Percentiles rank a stretch among this genome's conserved stretches.
Evolutionary conservation across 2,888 invertebrate species (phyloP).

Genomic region (Hedychridium roseum): DNA sequence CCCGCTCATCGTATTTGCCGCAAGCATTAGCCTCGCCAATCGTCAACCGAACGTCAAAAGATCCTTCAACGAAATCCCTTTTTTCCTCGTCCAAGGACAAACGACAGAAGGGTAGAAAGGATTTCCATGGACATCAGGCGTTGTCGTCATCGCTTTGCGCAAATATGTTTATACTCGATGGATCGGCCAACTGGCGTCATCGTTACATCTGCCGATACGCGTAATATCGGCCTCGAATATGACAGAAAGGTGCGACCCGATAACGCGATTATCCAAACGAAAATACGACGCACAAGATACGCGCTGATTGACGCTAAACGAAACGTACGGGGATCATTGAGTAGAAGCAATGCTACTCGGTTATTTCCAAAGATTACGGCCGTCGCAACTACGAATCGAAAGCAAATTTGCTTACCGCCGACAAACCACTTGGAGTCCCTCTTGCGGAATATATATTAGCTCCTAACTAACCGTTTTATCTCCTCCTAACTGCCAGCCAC

Average conservation of each 20-base stretch:
- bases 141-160: background rate
- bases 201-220: conserved; percentile 4
- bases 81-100: background rate
- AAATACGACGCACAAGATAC: conserved; percentile 21
- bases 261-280: conserved; percentile 29
- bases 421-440: background rate
- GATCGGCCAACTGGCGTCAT: background rate
- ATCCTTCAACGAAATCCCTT: too few species aligned
- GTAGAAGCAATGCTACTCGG: conserved; percentile 7
- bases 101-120: background rate
- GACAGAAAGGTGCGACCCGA: conserved; percentile 13
- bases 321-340: conserved; percentile 12
- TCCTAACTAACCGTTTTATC: conserved; percentile 18
- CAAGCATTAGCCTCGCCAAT: background rate
- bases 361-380: background rate
- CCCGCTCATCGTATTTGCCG: background rate
- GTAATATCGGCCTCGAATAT: conserved; percentile 8
- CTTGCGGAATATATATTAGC: conserved; percentile 5
- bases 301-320: conserved; percentile 21
- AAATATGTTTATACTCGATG: background rate
- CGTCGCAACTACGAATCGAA: background rate
- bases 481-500: conserved; percentile 3
- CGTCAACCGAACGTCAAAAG: too few species aligned
- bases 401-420: conserved; percentile 2
- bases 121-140: background rate